Conservation (phyloP, 2,888 invertebrate genomes). For the Limenitis camilla region DNA sequence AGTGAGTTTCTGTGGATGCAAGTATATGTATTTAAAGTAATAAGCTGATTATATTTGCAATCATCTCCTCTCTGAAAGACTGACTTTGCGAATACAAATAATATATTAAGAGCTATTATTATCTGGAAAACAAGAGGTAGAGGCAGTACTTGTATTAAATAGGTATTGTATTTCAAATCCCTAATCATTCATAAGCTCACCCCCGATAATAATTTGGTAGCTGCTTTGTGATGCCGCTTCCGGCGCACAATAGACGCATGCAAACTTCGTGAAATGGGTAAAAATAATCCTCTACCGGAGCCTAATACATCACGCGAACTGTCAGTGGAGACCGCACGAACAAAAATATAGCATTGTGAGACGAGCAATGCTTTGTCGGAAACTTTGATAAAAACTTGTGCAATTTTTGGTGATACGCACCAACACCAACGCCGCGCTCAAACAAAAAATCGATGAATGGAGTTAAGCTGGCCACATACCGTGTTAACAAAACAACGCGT, state of each 20-base stretch:
- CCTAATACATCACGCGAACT: slow-evolving; percentile 72
- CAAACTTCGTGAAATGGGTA: slow-evolving; percentile 72
- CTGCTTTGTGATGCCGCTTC: slow-evolving; percentile 68
- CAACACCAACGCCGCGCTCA: slow-evolving; percentile 30
- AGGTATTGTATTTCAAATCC: slow-evolving; percentile 50
- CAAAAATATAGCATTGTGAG: slow-evolving; percentile 70
- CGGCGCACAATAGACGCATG: slow-evolving; percentile 69
- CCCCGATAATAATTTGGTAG: slow-evolving; percentile 57
- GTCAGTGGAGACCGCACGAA: slow-evolving; percentile 70
- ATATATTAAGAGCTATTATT: background rate
- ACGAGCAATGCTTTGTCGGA: slow-evolving; percentile 57
- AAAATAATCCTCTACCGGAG: slow-evolving; percentile 68
- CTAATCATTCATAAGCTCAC: slow-evolving; percentile 50
- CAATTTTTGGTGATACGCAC: slow-evolving; percentile 62
- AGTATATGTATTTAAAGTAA: no score
- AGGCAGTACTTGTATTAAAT: slow-evolving; percentile 19
- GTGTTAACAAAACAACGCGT: no score
- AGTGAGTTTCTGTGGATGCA: no score
- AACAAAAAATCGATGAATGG: slow-evolving; percentile 10
- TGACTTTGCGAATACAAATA: background rate
- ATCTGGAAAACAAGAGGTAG: slow-evolving; percentile 12
- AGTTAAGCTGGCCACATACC: slow-evolving; percentile 2
- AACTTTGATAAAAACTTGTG: slow-evolving; percentile 68
- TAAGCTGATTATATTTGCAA: no score
- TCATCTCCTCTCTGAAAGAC: no score